Base-by-base conservation (phyloP, 1,140 invertebrate genomes). In the Polypedilum pembai region DNA sequence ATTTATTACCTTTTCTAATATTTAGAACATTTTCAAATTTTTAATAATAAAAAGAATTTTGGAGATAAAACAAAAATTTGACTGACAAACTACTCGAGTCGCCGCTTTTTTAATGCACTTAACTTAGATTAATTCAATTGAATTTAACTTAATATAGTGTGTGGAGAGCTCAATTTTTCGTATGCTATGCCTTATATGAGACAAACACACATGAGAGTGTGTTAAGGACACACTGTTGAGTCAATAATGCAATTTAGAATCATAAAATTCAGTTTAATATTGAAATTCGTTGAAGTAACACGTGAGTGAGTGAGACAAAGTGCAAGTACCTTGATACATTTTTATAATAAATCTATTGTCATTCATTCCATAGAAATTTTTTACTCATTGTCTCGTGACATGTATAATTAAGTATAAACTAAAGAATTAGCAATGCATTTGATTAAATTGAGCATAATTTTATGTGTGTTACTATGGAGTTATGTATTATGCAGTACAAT, bases 261-360 rank as follows among this genome's bases (percentile, higher is more conserved):
- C 45, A 56, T 56, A 56, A 56, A 56, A 56, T n/a, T n/a, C 65
- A 69, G 65, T 69, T 69, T n/a, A 69, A 8, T 18, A 18, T 69
- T 69, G 65, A 69, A 69, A 18, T 18, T 69, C 65, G 65, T 69
- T 18, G 65, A 18, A 69, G 17, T 21, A 69, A 69, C 65, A 69
- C 65, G 65, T 69, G 15, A 18, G 20, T 69, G 10, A 15, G n/a
- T n/a, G 7, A 56, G 45, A 12, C 2, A 17, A 8, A 56, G n/a
- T 56, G 20, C 20, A 69, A 33, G 17, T 69, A 7, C 17, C 15
- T 33, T 20, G 17, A 69, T 69, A n/a, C 8, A 18, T 18, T 20
- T 69, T 18, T 20, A 33, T 3, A 33, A 33, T 5, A 20, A 18
- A 20, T 8, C 17, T 18, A 69, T 69, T 69, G 65, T 69, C 8